phyloP scores from a whole-genome alignment of 2,888 invertebrate species.

The Meteorus colon region DNA sequence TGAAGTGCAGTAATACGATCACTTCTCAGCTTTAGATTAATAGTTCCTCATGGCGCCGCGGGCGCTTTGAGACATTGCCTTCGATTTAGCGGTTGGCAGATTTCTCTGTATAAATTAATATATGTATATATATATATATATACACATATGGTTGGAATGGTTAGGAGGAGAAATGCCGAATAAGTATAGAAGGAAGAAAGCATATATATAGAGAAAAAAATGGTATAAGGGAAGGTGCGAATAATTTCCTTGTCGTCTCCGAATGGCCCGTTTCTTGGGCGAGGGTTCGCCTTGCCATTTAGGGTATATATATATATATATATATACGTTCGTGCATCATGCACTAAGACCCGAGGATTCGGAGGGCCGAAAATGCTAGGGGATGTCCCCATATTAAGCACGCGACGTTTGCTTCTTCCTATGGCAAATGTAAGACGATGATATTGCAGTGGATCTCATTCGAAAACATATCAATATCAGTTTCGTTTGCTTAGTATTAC shows the following conservation, averaged over 20 bases:
- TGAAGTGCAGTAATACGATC: conserved; percentile 64
- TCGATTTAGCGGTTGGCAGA: conserved; percentile 52
- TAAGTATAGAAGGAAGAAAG: conserved; percentile 41
- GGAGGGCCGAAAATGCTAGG: conserved; percentile 52
- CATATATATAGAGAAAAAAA: conserved; percentile 37
- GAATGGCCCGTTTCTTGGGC: conserved; percentile 38
- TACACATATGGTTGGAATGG: conserved; percentile 31
- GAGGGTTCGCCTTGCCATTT: conserved; percentile 46
- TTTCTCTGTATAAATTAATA: not conserved
- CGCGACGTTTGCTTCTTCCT: conserved; percentile 53
- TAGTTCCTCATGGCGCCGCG: conserved; percentile 54
- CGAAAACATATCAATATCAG: not conserved
- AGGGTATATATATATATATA: not conserved
- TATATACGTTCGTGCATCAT: not conserved
- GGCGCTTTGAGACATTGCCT: conserved; percentile 42
- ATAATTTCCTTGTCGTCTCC: conserved; percentile 56
- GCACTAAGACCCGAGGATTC: conserved; percentile 45
- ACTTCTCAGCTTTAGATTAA: conserved; percentile 60
- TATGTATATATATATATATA: not conserved
- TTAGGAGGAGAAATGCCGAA: conserved; percentile 47
- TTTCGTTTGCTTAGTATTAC: not conserved
- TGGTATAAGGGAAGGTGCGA: conserved; percentile 57
- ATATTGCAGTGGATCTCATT: conserved; percentile 56
- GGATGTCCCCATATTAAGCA: conserved; percentile 50
- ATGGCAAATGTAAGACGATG: conserved; percentile 42